A percentile compares a stretch with the other conserved stretches of the same genome.
phyloP scores from a whole-genome alignment of 2,113 vertebrate species.

The Octodon degus region DNA sequence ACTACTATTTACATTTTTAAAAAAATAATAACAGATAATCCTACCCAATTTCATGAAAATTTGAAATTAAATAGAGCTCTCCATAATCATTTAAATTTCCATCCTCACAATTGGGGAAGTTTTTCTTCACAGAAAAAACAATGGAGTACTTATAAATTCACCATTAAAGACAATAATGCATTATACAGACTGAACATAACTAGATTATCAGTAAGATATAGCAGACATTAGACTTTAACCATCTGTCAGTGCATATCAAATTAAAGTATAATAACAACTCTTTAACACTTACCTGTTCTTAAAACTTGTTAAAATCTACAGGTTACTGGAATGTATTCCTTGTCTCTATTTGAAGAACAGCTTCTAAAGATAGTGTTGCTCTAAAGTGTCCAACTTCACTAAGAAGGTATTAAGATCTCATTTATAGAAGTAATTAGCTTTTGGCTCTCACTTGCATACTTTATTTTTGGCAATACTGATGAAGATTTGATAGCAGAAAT shows the following conservation, averaged over 20 bases:
- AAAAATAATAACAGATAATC: not conserved
- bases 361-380: not conserved
- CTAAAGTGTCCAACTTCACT: slow-evolving; percentile 50
- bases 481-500: slow-evolving; percentile 58
- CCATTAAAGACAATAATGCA: not conserved
- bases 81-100: not conserved
- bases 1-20: not conserved
- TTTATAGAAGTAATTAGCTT: slow-evolving; percentile 53
- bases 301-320: slow-evolving; percentile 15
- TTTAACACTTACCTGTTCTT: not conserved
- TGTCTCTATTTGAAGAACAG: not conserved
- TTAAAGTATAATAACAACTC: slow-evolving; percentile 33
- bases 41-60: not conserved
- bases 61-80: not conserved
- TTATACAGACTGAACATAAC: not conserved
- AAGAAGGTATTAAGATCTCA: slow-evolving; percentile 3
- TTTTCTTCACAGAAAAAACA: slow-evolving; percentile 37
- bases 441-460: slow-evolving; percentile 35
- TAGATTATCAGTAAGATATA: not conserved
- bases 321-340: not conserved
- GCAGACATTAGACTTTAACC: not conserved
- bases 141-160: not conserved
- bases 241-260: slow-evolving; percentile 32
- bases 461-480: slow-evolving; percentile 57
- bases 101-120: not conserved